A percentile compares a stretch with the other conserved stretches of the same genome.
Evolutionary conservation across 1,140 invertebrate species (phyloP).

Genomic region (Meteorus sp.): DNA sequence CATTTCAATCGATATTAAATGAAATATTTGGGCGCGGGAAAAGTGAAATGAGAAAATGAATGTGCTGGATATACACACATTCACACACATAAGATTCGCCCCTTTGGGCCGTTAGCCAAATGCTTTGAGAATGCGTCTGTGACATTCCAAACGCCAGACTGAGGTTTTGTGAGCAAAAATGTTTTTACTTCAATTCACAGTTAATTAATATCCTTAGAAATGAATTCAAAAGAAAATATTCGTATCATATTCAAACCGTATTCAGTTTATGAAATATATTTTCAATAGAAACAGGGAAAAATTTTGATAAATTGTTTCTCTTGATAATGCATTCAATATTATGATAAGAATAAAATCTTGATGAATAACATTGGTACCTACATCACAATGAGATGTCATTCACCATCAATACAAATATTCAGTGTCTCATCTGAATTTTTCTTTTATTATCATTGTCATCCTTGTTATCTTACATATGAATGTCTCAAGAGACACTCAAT

Average conservation of each 20-base stretch:
- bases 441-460: too few relatives aligned
- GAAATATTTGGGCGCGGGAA: constrained; percentile 47
- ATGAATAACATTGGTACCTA: too few relatives aligned
- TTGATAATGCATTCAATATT: neutral
- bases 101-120: constrained; percentile 11
- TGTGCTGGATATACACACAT: neutral
- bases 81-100: too few relatives aligned
- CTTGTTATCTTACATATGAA: too few relatives aligned
- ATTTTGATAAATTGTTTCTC: neutral
- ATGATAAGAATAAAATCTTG: constrained; percentile 6
- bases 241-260: neutral
- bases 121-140: constrained; percentile 4
- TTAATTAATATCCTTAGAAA: neutral
- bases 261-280: neutral
- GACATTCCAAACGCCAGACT: constrained; percentile 7
- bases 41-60: constrained; percentile 32
- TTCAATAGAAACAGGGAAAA: neutral
- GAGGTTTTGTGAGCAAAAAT: constrained; percentile 3
- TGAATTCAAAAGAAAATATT: too few relatives aligned
- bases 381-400: too few relatives aligned
- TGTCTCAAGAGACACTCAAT: neutral
- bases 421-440: too few relatives aligned
- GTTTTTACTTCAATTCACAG: neutral
- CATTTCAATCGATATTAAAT: constrained; percentile 57
- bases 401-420: too few relatives aligned